Evolutionary conservation across 2,888 invertebrate genomes (phyloP).

Genomic region (Heliconius hortense): DNA sequence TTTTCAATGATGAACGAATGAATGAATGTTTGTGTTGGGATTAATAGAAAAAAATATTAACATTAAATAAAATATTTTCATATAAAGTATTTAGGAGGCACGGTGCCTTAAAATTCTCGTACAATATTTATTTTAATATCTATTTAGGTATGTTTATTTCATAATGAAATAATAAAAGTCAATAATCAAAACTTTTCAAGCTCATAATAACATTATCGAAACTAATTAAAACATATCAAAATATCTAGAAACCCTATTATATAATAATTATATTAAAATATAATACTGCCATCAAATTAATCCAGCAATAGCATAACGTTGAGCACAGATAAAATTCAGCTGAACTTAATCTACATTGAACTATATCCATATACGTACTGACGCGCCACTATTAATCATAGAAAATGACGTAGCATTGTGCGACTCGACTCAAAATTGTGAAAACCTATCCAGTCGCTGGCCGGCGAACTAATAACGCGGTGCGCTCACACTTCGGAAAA

Average conservation of each 20-base stretch:
- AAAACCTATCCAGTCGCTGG: constrained; percentile 74
- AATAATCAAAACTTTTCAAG: neutral
- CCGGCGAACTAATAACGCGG: constrained; percentile 73
- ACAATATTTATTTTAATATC: neutral
- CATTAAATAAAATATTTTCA: neutral
- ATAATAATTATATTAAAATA: neutral
- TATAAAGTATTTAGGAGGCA: neutral
- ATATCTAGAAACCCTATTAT: neutral
- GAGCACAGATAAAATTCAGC: constrained; percentile 39
- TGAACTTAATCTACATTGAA: constrained; percentile 43
- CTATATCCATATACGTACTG: constrained; percentile 45
- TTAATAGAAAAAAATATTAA: neutral
- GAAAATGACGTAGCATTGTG: constrained; percentile 77
- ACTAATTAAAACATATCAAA: neutral
- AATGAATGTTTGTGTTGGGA: neutral
- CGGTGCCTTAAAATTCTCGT: neutral
- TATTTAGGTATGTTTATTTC: neutral
- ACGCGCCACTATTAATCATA: constrained; percentile 77
- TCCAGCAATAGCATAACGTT: constrained; percentile 17
- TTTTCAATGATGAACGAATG: neutral
- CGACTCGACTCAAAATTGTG: constrained; percentile 77
- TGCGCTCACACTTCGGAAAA: constrained; percentile 72
- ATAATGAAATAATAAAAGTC: neutral
- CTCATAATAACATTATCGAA: neutral
- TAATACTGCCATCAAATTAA: neutral